These are phyloP conservation scores for Prunella strophiata DNA, from an alignment of 2,797 vertebrate species.

Conservation along the genomic window DNA sequence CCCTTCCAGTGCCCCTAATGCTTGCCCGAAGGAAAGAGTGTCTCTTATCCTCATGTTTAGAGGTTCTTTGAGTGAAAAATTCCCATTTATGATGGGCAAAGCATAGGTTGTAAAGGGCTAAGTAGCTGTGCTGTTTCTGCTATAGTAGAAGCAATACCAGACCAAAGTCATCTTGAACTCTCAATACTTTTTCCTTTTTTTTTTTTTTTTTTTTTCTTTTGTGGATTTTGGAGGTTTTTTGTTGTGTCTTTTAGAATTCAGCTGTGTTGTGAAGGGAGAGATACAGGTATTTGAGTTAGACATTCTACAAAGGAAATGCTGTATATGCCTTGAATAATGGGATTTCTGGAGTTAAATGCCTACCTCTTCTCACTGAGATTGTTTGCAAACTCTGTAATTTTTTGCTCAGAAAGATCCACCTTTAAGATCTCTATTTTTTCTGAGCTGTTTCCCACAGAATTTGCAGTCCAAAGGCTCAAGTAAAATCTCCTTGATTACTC, in stretches of 20 bases:
- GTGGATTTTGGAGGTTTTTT: neutral
- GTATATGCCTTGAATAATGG: neutral
- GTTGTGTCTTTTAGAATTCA: neutral
- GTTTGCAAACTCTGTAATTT: neutral
- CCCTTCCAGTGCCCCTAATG: neutral
- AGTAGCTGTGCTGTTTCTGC: neutral
- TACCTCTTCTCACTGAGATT: neutral
- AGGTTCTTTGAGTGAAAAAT: neutral
- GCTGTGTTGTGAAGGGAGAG: fast-evolving
- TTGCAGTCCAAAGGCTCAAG: neutral
- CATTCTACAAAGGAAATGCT: neutral
- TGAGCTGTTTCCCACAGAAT: neutral
- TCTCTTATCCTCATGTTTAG: neutral
- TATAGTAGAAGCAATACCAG: neutral
- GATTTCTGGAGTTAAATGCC: neutral
- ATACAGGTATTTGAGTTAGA: neutral
- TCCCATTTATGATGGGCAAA: neutral
- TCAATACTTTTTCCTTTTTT: neutral
- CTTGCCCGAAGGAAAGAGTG: neutral
- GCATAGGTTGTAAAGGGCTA: neutral
- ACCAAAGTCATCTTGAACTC: neutral
- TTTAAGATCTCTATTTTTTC: neutral
- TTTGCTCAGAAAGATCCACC: neutral
- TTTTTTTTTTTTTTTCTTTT: neutral
- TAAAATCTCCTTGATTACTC: neutral